Evolutionary conservation across 2,113 vertebrate genomes (phyloP).

Genomic region (Penelope pileata): DNA sequence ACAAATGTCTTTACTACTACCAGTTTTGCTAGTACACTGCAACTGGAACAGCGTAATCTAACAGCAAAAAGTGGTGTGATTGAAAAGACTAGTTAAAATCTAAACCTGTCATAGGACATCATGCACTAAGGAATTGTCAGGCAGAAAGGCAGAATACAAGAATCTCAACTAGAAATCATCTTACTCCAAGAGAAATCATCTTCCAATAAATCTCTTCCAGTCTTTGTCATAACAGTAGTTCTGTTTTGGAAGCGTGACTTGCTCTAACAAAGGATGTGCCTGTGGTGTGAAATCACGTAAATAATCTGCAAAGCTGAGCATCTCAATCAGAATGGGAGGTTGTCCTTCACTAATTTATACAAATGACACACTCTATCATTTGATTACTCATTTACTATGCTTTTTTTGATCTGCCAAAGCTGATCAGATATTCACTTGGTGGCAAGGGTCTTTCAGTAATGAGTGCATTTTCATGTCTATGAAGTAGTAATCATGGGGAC

Average conservation of each 20-base stretch:
- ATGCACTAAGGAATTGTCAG: not conserved
- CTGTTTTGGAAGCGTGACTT: accelerated
- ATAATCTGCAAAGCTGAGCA: not conserved
- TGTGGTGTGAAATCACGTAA: not conserved
- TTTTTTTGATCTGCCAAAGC: not conserved
- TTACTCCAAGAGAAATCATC: not conserved
- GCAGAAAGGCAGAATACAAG: not conserved
- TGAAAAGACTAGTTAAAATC: not conserved
- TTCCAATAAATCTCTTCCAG: not conserved
- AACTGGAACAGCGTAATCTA: not conserved
- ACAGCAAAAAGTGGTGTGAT: not conserved
- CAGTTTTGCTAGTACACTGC: not conserved
- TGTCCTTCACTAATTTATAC: conserved; percentile 32
- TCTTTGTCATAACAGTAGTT: not conserved
- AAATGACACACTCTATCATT: not conserved
- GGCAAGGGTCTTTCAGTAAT: not conserved
- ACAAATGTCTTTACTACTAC: not conserved
- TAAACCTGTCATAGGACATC: not conserved
- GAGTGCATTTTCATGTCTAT: conserved; percentile 23
- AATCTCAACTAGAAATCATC: not conserved
- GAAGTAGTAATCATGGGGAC: conserved; percentile 31
- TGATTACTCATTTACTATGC: conserved; percentile 40
- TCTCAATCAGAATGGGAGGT: not conserved
- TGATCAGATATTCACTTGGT: not conserved
- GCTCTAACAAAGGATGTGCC: not conserved